phyloP scores from a whole-genome alignment of 2,113 vertebrate species.

The Sciurus niger region DNA sequence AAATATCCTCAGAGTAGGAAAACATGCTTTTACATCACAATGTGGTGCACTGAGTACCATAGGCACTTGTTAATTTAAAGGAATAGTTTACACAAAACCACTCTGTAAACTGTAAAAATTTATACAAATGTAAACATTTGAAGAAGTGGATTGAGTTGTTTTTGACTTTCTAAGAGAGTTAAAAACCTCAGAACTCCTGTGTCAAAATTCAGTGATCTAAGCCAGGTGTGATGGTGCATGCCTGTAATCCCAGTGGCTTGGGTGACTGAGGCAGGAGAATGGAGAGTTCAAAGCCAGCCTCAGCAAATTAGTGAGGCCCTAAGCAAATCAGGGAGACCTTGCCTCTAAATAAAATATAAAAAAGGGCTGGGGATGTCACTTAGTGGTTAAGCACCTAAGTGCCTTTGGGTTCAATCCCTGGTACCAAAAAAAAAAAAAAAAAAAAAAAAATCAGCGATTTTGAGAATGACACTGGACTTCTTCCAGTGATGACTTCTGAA shows the following conservation, averaged over 20 bases:
- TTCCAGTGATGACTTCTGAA: background rate
- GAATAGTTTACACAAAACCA: background rate
- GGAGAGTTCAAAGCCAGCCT: too few species aligned
- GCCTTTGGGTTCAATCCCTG: too few species aligned
- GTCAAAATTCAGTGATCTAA: background rate
- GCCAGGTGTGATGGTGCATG: too few species aligned
- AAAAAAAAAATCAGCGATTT: too few species aligned
- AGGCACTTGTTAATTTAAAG: background rate
- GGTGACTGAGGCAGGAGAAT: too few species aligned
- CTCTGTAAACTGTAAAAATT: background rate
- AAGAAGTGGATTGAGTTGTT: background rate
- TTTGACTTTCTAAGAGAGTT: constrained; percentile 15
- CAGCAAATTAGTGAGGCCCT: too few species aligned
- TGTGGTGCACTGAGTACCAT: background rate
- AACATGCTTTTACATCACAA: background rate
- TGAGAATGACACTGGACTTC: background rate
- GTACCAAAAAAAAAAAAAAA: too few species aligned
- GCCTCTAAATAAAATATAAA: too few species aligned
- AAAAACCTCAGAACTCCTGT: background rate
- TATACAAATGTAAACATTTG: background rate
- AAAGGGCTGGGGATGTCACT: too few species aligned
- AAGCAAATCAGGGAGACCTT: too few species aligned
- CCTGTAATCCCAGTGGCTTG: too few species aligned
- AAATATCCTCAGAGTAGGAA: background rate
- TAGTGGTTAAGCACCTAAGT: too few species aligned